Percentiles rank a stretch among this genome's conserved stretches.
phyloP scores from a whole-genome alignment of 2,113 vertebrate species.

The Abramis brama region DNA sequence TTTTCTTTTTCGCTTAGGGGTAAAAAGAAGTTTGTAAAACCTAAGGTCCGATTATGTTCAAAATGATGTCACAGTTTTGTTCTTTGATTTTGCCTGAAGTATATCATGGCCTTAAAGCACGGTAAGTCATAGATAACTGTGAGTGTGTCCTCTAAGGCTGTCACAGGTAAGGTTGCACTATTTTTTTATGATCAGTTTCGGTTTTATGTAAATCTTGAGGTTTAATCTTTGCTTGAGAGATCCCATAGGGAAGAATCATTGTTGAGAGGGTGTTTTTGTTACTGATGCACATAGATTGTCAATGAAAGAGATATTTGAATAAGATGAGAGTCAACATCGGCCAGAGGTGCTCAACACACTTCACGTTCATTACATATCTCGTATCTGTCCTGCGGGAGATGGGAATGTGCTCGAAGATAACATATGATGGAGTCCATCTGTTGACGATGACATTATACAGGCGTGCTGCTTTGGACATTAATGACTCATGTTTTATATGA shows the following conservation, averaged over 20 bases:
- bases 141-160: neutral
- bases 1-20: too few relatives aligned
- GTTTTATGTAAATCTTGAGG: conserved; percentile 2
- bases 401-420: neutral
- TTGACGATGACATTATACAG: neutral
- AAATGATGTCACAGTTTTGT: neutral
- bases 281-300: conserved; percentile 14
- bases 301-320: conserved; percentile 8
- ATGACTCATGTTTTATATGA: neutral
- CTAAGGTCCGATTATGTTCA: neutral
- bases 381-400: neutral
- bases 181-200: conserved; percentile 6
- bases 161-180: neutral
- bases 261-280: neutral
- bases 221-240: conserved; percentile 32
- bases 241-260: neutral
- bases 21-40: too few relatives aligned
- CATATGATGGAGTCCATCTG: neutral
- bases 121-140: neutral
- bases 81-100: neutral
- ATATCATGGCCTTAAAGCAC: neutral
- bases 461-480: neutral
- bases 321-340: neutral
- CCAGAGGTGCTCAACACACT: neutral
- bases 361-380: conserved; percentile 27